Evolutionary conservation across 2,113 vertebrate species (phyloP), one percentile per base, ranked within the genome.

Genomic region (Myodes glareolus): DNA sequence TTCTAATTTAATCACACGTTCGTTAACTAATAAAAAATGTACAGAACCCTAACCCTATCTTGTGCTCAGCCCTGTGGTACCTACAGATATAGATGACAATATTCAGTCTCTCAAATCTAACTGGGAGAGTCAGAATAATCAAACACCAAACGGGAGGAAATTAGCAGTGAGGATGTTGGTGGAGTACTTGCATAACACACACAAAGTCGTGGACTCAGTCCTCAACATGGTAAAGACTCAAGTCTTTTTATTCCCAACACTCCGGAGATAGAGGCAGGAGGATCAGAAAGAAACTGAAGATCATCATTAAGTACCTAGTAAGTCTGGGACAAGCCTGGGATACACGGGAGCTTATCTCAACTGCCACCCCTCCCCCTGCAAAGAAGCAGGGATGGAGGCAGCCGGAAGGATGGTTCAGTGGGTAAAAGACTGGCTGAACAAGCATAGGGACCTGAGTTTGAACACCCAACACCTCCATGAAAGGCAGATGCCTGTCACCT

Each of bases 1-100:
- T 95, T 76, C 82, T 80, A 42, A 29, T 89, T 91, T 92, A 82
- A 91, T 80, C 55, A 67, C 52, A 36, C 45, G 39, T 23, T 61
- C 67, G 55, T 12, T 61, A 85, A 95, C 67, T 73, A 92, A 70
- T 76, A 19, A 80, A 63, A 7, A 85, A 94, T 88, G 63, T 81
- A 73, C 9, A 72, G 39, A 85, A 67, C 1, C 5, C 5, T 33
- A 77, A 31, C 65, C 7, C 58, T 29, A 29, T 67, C 68, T 84
- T 29, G 14, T 14, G 14, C 68, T 82, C 55, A 63, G 90, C 21
- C 77, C 25, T 8, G 4, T 39, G 23, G 5, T 12, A 78, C 29
- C 82, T 50, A 50, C 52, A 63, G 11, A 89, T 63, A 25, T 73
- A 68, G 61, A 39, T 33, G 65, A 42, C 23, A 84, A 39, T 13